These are phyloP conservation scores for Sthenelais limicola DNA, from an alignment of 2,888 invertebrate species.

Conservation along the genomic window DNA sequence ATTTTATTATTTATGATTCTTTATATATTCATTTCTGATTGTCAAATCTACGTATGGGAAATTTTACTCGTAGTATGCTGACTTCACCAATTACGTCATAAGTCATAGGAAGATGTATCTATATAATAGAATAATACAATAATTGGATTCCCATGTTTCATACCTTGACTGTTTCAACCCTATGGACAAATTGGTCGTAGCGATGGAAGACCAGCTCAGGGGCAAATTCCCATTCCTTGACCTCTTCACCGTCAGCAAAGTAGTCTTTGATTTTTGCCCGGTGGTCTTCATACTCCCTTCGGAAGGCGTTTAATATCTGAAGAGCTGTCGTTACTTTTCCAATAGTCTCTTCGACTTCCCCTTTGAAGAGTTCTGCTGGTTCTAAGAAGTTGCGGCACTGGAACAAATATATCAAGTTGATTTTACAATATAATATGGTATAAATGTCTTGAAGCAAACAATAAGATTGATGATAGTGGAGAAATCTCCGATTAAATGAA, in stretches of 20 bases:
- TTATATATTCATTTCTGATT: too few relatives aligned
- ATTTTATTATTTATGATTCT: too few relatives aligned
- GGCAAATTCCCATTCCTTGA: conserved; percentile 72
- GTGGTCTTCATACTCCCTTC: conserved; percentile 68
- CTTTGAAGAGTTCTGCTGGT: conserved; percentile 92
- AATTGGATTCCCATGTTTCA: conserved; percentile 33
- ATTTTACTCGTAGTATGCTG: too few relatives aligned
- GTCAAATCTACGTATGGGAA: too few relatives aligned
- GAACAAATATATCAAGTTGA: conserved; percentile 68
- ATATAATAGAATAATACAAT: too few relatives aligned
- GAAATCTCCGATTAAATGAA: neutral
- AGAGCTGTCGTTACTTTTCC: conserved; percentile 78
- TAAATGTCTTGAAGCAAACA: too few relatives aligned
- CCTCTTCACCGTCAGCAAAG: conserved; percentile 67
- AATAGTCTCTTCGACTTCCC: conserved; percentile 93
- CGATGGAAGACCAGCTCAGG: conserved; percentile 71
- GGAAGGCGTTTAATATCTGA: conserved; percentile 65
- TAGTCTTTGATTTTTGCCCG: conserved; percentile 68
- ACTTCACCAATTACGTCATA: too few relatives aligned
- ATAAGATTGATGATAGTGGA: too few relatives aligned
- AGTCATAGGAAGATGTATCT: too few relatives aligned
- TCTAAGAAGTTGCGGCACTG: conserved; percentile 91
- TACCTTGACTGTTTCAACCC: conserved; percentile 69
- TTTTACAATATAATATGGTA: too few relatives aligned
- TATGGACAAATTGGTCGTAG: conserved; percentile 69